Evolutionary conservation across 30 jellyfish, hydroid and myxozoan species (phyloP).

Genomic region (Sanderia malayensis): DNA sequence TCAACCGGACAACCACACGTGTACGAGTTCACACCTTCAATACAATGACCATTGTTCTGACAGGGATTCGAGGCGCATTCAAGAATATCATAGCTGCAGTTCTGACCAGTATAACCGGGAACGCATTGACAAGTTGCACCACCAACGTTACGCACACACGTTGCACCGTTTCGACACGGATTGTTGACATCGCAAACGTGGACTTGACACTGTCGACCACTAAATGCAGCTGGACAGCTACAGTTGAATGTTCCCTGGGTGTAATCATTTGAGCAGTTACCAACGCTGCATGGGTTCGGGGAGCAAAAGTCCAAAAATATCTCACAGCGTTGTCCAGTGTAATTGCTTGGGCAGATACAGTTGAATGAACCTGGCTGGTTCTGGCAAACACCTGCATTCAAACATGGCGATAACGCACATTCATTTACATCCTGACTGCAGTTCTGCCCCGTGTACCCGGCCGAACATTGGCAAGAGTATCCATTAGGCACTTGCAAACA

Average conservation of each 20-base stretch:
- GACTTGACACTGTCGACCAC: conserved; percentile 52
- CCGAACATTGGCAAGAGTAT: conserved; percentile 69
- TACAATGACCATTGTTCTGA: conserved; percentile 73
- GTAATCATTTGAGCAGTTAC: conserved; percentile 55
- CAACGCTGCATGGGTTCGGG: conserved; percentile 76
- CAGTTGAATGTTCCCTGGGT: conserved; percentile 35
- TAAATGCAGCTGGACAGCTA: conserved; percentile 54
- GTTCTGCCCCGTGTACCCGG: conserved; percentile 47
- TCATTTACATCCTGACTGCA: conserved; percentile 53
- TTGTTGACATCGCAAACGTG: conserved; percentile 35
- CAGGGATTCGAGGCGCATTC: conserved; percentile 86
- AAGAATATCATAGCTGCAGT: conserved; percentile 65
- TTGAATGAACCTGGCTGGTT: conserved; percentile 20
- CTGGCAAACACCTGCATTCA: conserved; percentile 47
- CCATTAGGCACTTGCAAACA: conserved; percentile 53
- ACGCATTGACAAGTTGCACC: conserved; percentile 47
- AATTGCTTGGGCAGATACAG: conserved; percentile 57
- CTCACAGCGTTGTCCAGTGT: conserved; percentile 57
- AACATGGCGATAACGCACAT: conserved; percentile 54
- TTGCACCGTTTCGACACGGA: conserved; percentile 77
- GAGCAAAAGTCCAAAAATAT: conserved; percentile 51
- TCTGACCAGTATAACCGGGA: conserved; percentile 81
- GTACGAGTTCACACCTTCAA: conserved; percentile 40
- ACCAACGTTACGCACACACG: conserved; percentile 37
- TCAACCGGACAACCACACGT: conserved; percentile 60